These are phyloP conservation scores for Rhinophrynus dorsalis DNA, from an alignment of 2,797 vertebrate species.

Conservation along the genomic window DNA sequence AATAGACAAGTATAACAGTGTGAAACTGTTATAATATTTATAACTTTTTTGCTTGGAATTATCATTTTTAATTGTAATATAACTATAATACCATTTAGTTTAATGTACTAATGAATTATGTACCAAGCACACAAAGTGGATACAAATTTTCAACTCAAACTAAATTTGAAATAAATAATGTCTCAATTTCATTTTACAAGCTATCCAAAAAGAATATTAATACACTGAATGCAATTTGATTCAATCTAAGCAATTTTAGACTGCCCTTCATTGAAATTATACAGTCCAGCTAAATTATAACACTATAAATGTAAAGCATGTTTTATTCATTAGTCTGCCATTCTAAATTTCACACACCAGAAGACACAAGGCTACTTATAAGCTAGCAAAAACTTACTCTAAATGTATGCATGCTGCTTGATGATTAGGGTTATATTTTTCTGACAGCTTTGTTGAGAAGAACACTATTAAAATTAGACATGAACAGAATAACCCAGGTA, in stretches of 20 bases:
- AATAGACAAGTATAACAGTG: too few relatives aligned
- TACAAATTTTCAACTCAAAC: not conserved
- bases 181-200: constrained; percentile 31
- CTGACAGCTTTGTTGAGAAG: constrained; percentile 27
- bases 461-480: constrained; percentile 41
- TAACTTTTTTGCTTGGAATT: not conserved
- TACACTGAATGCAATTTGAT: constrained; percentile 31
- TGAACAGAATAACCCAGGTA: constrained; percentile 28
- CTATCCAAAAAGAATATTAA: constrained; percentile 38
- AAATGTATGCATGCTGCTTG: constrained; percentile 37
- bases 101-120: constrained; percentile 39
- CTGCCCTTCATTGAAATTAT: constrained; percentile 41
- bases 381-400: constrained; percentile 19
- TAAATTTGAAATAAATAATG: constrained; percentile 35
- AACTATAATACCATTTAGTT: constrained; percentile 27
- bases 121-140: not conserved
- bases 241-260: constrained; percentile 34
- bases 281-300: constrained; percentile 46
- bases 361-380: constrained; percentile 46
- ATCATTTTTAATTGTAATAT: constrained; percentile 22
- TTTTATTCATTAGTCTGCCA: constrained; percentile 46
- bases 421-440: constrained; percentile 46
- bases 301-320: constrained; percentile 44
- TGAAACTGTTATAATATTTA: too few relatives aligned
- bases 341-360: constrained; percentile 46